Conservation (phyloP, 2,888 invertebrate genomes). For the Alloplasta piceator region DNA sequence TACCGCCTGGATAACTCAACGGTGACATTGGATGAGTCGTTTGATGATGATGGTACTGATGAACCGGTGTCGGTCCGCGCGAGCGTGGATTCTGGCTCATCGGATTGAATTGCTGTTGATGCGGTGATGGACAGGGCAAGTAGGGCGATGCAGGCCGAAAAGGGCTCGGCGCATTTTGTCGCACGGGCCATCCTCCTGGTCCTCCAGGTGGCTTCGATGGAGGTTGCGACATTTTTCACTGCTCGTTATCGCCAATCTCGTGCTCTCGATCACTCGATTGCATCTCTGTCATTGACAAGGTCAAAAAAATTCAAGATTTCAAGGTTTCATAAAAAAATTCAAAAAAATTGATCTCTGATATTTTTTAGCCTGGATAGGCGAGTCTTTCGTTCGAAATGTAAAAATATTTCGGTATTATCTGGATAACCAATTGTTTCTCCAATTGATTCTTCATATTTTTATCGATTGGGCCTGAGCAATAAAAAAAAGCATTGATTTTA, state of each 20-base stretch:
- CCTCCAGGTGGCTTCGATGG: slow-evolving; percentile 70
- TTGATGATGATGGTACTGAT: slow-evolving; percentile 67
- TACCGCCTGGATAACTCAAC: slow-evolving; percentile 84
- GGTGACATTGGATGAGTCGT: slow-evolving; percentile 83
- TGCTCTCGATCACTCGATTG: slow-evolving; percentile 61
- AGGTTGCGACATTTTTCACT: slow-evolving; percentile 78
- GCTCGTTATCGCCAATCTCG: slow-evolving; percentile 46
- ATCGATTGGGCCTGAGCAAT: too few relatives aligned
- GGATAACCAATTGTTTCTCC: too few relatives aligned
- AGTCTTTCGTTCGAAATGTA: too few relatives aligned
- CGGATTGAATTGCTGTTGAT: slow-evolving; percentile 65
- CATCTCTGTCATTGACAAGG: slow-evolving; percentile 60
- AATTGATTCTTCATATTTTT: too few relatives aligned
- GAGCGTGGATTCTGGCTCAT: slow-evolving; percentile 65
- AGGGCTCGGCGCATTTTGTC: slow-evolving; percentile 86
- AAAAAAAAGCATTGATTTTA: too few relatives aligned
- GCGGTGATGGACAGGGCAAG: slow-evolving; percentile 86
- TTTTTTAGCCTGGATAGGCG: too few relatives aligned
- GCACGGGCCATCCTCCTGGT: slow-evolving; percentile 82
- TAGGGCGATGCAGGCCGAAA: slow-evolving; percentile 91
- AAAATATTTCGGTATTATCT: too few relatives aligned
- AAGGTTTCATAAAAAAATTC: too few relatives aligned
- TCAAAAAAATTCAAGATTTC: too few relatives aligned
- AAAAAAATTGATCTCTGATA: too few relatives aligned
- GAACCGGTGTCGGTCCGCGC: slow-evolving; percentile 70